Evolutionary conservation across 92 coral and sea anemone genomes (phyloP), one percentile per base, ranked within the genome.

Genomic region (Actinostola sp.): DNA sequence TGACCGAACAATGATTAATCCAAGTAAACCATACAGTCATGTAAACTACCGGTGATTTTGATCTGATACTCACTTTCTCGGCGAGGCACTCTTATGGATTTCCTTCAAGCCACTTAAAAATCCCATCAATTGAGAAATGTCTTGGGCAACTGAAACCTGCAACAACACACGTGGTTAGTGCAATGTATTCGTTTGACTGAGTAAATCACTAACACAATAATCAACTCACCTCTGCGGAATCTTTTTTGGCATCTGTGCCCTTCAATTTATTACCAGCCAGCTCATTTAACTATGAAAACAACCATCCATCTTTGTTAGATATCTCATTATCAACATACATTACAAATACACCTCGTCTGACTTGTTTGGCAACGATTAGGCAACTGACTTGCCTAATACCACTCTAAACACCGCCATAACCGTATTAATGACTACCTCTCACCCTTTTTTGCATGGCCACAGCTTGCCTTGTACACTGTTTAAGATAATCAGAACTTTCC

Each of bases 381-480:
- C 14, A 39, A 39, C 45, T 7, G 14, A 39, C 8, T 39, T 39
- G 8, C 45, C n/a, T n/a, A n/a, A n/a, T n/a, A n/a, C n/a, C n/a
- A n/a, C n/a, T n/a, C n/a, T n/a, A n/a, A n/a, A n/a, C n/a, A n/a
- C n/a, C n/a, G n/a, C n/a, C n/a, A n/a, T n/a, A n/a, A n/a, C n/a
- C n/a, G n/a, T n/a, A n/a, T n/a, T 17, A n/a, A 17, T 36, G 13
- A 1, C 34, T 31, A 43, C 15, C 25, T 11, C 86, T 34, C 48
- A 95, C 99, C 84, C 86, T 88, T 74, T 92, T 95, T 71, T 95
- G 99, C 74, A 95, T 95, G 42, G 84, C 84, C 8, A 95, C 99
- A 15, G 99, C 99, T 71, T 91, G 97, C n/a, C 90, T 85, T 5
- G 99, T 95, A 75, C 97, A 92, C 69, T 91, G 97, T 38, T 88